A percentile compares a stretch with the other conserved stretches of the same genome.
These are phyloP conservation scores for Boloria euphrosyne DNA, from an alignment of 2,888 invertebrate genomes.

Conservation along the genomic window DNA sequence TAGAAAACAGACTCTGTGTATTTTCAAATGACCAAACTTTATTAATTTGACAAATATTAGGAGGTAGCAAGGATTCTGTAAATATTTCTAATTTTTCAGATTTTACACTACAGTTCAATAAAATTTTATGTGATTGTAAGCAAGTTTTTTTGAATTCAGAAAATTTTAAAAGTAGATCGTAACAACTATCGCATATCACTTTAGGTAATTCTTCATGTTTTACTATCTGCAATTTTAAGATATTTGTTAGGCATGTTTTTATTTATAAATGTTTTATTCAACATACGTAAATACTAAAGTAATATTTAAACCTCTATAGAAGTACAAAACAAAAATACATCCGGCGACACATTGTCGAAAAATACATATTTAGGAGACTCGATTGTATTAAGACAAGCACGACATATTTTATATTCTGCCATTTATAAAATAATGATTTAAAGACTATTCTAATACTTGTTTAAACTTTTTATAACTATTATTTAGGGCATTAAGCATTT, in stretches of 20 bases:
- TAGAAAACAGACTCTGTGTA: not conserved
- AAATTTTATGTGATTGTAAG: constrained; percentile 61
- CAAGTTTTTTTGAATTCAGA: constrained; percentile 68
- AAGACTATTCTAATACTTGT: not conserved
- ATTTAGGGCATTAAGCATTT: too few species aligned
- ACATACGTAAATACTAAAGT: not conserved
- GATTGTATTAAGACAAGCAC: constrained; percentile 64
- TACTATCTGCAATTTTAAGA: constrained; percentile 51
- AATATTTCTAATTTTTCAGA: constrained; percentile 16
- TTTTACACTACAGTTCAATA: constrained; percentile 41
- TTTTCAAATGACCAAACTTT: constrained; percentile 1
- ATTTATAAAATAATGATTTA: constrained; percentile 3
- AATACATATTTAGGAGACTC: constrained; percentile 60
- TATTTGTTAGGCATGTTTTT: not conserved
- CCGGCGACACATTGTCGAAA: constrained; percentile 62
- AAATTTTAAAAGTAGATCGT: constrained; percentile 58
- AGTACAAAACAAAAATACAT: constrained; percentile 68
- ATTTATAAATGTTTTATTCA: not conserved
- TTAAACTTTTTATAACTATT: not conserved
- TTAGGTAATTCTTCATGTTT: constrained; percentile 62
- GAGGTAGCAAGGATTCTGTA: constrained; percentile 31
- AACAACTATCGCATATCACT: constrained; percentile 65
- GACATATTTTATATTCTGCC: constrained; percentile 55
- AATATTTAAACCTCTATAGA: constrained; percentile 61
- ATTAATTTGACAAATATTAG: not conserved